These are phyloP conservation scores for Pseudococcus jackbeardsleyi DNA, from an alignment of 2,888 invertebrate genomes.

Conservation along the genomic window DNA sequence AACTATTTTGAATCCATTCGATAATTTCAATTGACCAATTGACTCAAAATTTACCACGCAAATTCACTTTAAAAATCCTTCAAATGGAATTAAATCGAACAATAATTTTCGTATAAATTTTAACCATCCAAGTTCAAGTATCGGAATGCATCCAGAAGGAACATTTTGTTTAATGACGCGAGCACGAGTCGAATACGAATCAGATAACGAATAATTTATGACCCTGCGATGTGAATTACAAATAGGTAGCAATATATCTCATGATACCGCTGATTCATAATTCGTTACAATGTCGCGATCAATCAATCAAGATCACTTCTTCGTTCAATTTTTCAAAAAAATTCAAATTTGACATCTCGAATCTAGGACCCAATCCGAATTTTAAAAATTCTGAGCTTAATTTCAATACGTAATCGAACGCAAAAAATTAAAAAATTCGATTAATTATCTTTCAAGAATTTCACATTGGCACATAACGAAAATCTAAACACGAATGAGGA, in stretches of 20 bases:
- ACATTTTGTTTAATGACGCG: slow-evolving; percentile 34
- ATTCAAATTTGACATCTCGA: not conserved
- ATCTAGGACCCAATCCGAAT: not conserved
- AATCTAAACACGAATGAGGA: not conserved
- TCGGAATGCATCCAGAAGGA: not conserved
- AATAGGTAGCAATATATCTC: not conserved
- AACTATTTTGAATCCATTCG: too few relatives aligned
- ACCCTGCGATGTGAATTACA: slow-evolving; percentile 10
- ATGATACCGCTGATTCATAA: not conserved
- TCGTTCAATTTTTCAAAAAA: not conserved
- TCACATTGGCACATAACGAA: not conserved
- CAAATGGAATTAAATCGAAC: not conserved
- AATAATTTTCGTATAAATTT: not conserved
- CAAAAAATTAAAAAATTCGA: not conserved
- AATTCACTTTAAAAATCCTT: too few relatives aligned
- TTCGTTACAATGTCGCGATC: slow-evolving; percentile 30
- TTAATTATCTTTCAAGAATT: not conserved
- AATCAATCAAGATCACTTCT: not conserved
- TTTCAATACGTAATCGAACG: not conserved
- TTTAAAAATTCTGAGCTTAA: not conserved
- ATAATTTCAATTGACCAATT: too few relatives aligned
- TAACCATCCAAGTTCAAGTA: not conserved
- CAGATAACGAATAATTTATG: slow-evolving; percentile 44
- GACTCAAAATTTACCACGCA: too few relatives aligned
- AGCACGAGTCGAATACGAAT: slow-evolving; percentile 32